Percentiles rank a stretch among this genome's conserved stretches.
These are phyloP conservation scores for Plagodis dolabraria DNA, from an alignment of 2,888 invertebrate species.

Conservation along the genomic window DNA sequence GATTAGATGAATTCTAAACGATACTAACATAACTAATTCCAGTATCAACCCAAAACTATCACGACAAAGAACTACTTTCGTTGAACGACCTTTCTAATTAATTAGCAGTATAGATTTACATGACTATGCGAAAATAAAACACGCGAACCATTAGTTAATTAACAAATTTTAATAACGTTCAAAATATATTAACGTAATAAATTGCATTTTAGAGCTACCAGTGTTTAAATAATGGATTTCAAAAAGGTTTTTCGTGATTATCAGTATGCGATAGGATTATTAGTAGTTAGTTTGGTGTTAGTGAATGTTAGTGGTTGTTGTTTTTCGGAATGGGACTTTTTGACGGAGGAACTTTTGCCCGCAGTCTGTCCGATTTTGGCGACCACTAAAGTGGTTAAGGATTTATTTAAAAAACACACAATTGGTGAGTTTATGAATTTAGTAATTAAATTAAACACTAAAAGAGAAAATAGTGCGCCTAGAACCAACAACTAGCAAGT, in stretches of 20 bases:
- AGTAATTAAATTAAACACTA: too few relatives aligned
- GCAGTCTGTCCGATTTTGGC: slow-evolving; percentile 65
- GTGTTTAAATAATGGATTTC: slow-evolving; percentile 42
- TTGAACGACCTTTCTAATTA: slow-evolving; percentile 23
- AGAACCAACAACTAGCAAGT: too few relatives aligned
- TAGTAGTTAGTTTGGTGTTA: slow-evolving; percentile 48
- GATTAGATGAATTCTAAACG: slow-evolving; percentile 48
- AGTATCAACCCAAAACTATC: slow-evolving; percentile 23
- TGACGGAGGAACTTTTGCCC: slow-evolving; percentile 61
- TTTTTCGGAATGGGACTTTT: slow-evolving; percentile 64
- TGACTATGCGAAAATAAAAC: slow-evolving; percentile 7
- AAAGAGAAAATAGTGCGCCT: too few relatives aligned
- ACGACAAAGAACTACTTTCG: slow-evolving; percentile 21
- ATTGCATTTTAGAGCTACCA: slow-evolving; percentile 33
- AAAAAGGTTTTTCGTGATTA: slow-evolving; percentile 44
- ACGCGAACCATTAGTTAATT: slow-evolving; percentile 21
- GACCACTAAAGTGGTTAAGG: slow-evolving; percentile 55
- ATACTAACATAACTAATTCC: slow-evolving; percentile 17
- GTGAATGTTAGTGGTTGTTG: slow-evolving; percentile 56
- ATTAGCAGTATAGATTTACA: slow-evolving; percentile 3
- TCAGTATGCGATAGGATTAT: slow-evolving; percentile 43
- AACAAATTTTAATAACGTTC: slow-evolving; percentile 17
- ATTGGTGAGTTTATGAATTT: slow-evolving; percentile 52
- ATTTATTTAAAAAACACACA: slow-evolving; percentile 55
- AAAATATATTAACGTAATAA: slow-evolving; percentile 25